A percentile compares a stretch with the other conserved stretches of the same genome.
These are phyloP conservation scores for Amblyjoppa proteus DNA, from an alignment of 2,888 invertebrate genomes.

Conservation along the genomic window DNA sequence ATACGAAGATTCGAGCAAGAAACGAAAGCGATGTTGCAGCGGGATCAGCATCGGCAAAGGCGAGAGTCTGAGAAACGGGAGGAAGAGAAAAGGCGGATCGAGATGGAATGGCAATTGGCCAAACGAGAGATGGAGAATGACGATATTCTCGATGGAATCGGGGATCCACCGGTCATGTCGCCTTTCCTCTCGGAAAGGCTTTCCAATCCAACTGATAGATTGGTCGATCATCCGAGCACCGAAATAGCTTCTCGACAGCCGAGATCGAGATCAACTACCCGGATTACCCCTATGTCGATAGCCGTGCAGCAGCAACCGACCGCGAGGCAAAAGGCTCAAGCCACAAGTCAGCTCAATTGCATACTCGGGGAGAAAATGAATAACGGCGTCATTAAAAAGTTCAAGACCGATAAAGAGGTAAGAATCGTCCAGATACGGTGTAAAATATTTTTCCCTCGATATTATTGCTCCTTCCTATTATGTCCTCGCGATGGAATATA, in stretches of 20 bases:
- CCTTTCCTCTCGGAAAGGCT: conserved; percentile 75
- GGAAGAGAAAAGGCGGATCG: conserved; percentile 85
- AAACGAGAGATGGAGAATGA: conserved; percentile 86
- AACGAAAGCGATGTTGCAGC: conserved; percentile 89
- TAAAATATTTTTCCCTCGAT: neutral
- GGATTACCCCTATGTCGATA: conserved; percentile 77
- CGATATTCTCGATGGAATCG: conserved; percentile 85
- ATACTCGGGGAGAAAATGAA: conserved; percentile 77
- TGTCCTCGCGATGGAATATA: no score
- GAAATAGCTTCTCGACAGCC: conserved; percentile 70
- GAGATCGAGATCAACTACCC: conserved; percentile 74
- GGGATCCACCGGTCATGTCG: conserved; percentile 82
- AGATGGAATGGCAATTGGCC: conserved; percentile 85
- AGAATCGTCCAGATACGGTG: conserved; percentile 31
- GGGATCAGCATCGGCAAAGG: conserved; percentile 83
- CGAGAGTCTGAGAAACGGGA: conserved; percentile 85
- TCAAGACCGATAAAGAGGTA: conserved; percentile 84
- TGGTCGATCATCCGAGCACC: conserved; percentile 69
- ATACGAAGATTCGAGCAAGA: conserved; percentile 91
- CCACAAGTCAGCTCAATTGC: conserved; percentile 74
- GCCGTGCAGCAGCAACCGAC: conserved; percentile 79
- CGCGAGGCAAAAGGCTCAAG: conserved; percentile 76
- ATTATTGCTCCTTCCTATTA: no score
- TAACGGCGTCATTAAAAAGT: conserved; percentile 84
- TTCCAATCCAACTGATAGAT: conserved; percentile 75